Evolutionary conservation across 2,113 vertebrate species (phyloP).

Genomic region (Steatornis caripensis): DNA sequence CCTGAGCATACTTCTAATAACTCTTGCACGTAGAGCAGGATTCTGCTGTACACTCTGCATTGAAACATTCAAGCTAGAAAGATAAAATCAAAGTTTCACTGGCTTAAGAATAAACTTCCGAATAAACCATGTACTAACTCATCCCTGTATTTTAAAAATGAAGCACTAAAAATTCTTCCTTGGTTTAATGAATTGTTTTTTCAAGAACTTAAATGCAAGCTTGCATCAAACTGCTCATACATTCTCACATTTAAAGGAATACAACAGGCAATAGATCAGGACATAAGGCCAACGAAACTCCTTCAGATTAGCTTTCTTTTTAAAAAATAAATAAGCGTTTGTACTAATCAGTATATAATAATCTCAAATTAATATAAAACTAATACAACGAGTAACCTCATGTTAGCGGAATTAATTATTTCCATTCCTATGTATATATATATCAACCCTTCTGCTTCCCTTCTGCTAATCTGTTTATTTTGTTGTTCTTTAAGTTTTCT

Average conservation of each 20-base stretch:
- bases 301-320: neutral
- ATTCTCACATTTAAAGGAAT: neutral
- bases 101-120: neutral
- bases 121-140: neutral
- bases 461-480: constrained; percentile 45
- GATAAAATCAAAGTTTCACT: neutral
- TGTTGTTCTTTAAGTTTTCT: constrained; percentile 43
- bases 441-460: no score
- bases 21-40: neutral
- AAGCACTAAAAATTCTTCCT: neutral
- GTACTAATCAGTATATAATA: neutral
- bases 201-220: neutral
- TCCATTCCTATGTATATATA: constrained; percentile 23
- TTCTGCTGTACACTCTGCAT: neutral
- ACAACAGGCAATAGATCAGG: neutral
- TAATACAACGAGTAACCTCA: neutral
- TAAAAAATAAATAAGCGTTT: neutral
- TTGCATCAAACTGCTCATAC: neutral
- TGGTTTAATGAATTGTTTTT: neutral
- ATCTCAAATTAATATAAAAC: neutral
- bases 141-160: neutral
- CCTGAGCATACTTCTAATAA: neutral
- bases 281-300: neutral
- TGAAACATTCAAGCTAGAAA: neutral
- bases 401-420: constrained; percentile 40